These are phyloP conservation scores for Orthonychiurus folsomi DNA, from an alignment of 2,888 invertebrate genomes.

Conservation along the genomic window DNA sequence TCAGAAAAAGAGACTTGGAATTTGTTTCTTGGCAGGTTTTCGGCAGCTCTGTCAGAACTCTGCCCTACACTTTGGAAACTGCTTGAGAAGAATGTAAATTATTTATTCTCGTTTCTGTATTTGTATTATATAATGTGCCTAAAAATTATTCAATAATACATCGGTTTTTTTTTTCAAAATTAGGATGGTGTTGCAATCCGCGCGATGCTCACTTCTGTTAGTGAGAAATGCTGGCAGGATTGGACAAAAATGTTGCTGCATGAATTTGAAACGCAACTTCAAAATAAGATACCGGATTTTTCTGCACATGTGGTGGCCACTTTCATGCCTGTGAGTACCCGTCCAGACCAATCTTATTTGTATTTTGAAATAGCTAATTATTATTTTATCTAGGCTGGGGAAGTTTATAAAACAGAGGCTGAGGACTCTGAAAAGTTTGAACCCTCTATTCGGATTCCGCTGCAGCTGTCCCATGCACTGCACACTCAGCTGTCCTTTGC, in stretches of 20 bases:
- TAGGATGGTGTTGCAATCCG: constrained; percentile 23
- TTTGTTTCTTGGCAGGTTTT: constrained; percentile 32
- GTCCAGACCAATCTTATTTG: background rate
- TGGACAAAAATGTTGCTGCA: constrained; percentile 18
- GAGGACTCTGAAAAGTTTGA: constrained; percentile 31
- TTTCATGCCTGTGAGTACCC: constrained; percentile 24
- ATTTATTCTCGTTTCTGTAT: background rate
- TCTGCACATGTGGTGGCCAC: constrained; percentile 9
- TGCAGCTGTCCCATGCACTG: constrained; percentile 33
- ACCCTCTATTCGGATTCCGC: constrained; percentile 34
- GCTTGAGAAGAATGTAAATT: constrained; percentile 27
- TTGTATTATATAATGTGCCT: background rate
- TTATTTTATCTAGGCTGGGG: constrained; percentile 18
- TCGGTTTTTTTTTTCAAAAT: background rate
- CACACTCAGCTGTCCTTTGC: constrained; percentile 27
- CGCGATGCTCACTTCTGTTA: constrained; percentile 13
- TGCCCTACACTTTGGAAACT: constrained; percentile 37
- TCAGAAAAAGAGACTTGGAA: constrained; percentile 14
- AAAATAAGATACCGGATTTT: constrained; percentile 12
- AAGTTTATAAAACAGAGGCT: constrained; percentile 27
- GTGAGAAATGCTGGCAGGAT: constrained; percentile 27
- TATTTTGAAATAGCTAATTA: background rate
- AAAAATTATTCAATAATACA: no score
- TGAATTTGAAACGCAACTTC: constrained; percentile 17
- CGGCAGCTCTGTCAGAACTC: constrained; percentile 26